phyloP scores from a whole-genome alignment of 2,113 vertebrate genomes.

The Etia nguti region DNA sequence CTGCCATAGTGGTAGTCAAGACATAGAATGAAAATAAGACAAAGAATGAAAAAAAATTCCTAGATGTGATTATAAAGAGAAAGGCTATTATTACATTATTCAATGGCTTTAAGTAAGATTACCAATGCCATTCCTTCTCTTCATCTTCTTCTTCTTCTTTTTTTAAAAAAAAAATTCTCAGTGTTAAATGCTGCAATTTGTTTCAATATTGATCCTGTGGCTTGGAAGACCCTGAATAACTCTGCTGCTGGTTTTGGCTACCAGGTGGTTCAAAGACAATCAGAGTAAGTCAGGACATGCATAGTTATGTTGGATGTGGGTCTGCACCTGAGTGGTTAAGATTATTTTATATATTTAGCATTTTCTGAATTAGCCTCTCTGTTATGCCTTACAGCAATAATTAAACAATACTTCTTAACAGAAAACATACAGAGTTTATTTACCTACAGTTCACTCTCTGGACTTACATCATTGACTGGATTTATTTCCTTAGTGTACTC shows the following conservation, averaged over 20 bases:
- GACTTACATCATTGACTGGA: background rate
- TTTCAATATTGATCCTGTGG: background rate
- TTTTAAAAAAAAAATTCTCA: background rate
- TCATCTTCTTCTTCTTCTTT: background rate
- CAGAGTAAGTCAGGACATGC: background rate
- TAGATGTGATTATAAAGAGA: background rate
- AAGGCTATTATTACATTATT: background rate
- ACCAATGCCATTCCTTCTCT: background rate
- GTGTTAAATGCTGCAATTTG: background rate
- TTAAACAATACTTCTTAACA: background rate
- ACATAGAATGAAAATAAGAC: background rate
- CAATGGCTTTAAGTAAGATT: background rate
- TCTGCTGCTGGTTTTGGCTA: background rate
- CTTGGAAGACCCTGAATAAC: background rate
- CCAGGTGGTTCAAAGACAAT: background rate
- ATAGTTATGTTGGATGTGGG: background rate
- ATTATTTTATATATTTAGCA: background rate
- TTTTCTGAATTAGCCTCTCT: background rate
- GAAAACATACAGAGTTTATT: background rate
- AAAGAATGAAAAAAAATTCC: background rate
- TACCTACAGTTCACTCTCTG: no score
- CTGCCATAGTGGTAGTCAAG: background rate
- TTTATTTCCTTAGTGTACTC: slow-evolving; percentile 53
- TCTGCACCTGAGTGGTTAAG: background rate
- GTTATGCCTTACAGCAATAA: background rate